Evolutionary conservation across 92 coral and sea anemone genomes (phyloP).

Genomic region (Actinernus sp.): DNA sequence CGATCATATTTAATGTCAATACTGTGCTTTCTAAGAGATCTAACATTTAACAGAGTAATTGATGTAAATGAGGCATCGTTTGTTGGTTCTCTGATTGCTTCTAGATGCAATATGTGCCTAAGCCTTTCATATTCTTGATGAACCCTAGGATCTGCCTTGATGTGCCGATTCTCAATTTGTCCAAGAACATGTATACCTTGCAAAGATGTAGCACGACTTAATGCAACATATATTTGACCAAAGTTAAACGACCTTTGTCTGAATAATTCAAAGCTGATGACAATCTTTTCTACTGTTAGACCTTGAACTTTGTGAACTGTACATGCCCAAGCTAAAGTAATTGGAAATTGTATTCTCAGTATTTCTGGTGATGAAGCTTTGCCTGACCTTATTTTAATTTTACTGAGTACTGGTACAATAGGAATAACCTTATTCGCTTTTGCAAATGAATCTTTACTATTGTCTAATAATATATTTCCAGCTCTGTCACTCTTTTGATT

Average conservation of each 20-base stretch:
- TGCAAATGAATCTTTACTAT: conserved; percentile 21
- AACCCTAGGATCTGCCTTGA: conserved; percentile 58
- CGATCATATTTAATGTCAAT: conserved; percentile 54
- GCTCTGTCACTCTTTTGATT: conserved; percentile 39
- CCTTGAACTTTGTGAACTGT: conserved; percentile 80
- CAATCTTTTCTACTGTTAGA: conserved; percentile 44
- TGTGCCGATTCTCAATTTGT: conserved; percentile 42
- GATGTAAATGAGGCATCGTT: too few species aligned
- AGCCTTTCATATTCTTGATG: conserved; percentile 55
- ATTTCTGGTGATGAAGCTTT: conserved; percentile 82
- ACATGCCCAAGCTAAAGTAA: conserved; percentile 72
- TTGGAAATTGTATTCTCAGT: conserved; percentile 69
- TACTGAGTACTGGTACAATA: conserved; percentile 54
- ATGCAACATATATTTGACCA: conserved; percentile 75
- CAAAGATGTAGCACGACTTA: conserved; percentile 60
- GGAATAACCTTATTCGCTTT: conserved; percentile 70
- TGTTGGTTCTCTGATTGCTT: not conserved
- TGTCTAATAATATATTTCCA: conserved; percentile 38
- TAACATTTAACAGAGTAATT: too few species aligned
- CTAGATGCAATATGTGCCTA: conserved; percentile 1
- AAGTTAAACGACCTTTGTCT: conserved; percentile 58
- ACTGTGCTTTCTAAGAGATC: conserved; percentile 68
- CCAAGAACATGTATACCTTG: conserved; percentile 57
- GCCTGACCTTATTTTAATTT: conserved; percentile 58
- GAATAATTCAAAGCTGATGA: conserved; percentile 44